phyloP scores from a whole-genome alignment of 2,888 invertebrate genomes.

The Cataglyphis albicans region DNA sequence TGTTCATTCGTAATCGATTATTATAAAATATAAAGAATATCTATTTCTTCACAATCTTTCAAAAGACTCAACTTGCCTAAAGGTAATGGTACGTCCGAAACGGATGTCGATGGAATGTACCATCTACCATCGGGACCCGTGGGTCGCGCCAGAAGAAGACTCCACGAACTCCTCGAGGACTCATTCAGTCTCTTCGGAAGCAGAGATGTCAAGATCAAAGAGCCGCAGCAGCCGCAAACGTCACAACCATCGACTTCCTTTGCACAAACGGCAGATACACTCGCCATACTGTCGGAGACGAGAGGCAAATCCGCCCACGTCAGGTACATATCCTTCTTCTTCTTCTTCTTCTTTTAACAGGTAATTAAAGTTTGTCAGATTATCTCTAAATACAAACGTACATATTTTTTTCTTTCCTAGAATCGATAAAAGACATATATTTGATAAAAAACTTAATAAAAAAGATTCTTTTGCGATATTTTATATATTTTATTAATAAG shows the following conservation, averaged over 20 bases:
- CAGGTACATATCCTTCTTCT: conserved; percentile 72
- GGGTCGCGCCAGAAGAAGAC: conserved; percentile 90
- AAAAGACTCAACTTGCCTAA: conserved; percentile 55
- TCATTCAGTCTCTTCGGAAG: conserved; percentile 92
- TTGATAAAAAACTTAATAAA: neutral
- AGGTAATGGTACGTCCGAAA: conserved; percentile 75
- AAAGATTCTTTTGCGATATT: neutral
- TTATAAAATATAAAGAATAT: neutral
- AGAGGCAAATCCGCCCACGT: conserved; percentile 77
- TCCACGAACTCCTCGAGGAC: conserved; percentile 92
- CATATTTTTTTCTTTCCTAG: neutral
- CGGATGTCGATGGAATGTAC: conserved; percentile 75
- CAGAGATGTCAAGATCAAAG: conserved; percentile 87
- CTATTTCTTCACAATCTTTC: conserved; percentile 44
- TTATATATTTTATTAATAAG: neutral
- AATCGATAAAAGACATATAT: neutral
- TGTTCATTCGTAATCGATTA: conserved; percentile 51
- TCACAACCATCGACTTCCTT: conserved; percentile 73
- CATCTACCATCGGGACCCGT: conserved; percentile 83
- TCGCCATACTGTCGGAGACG: conserved; percentile 74
- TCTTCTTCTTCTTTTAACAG: conserved; percentile 10
- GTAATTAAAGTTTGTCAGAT: conserved; percentile 10
- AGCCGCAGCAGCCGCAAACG: conserved; percentile 71
- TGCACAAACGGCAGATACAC: conserved; percentile 70
- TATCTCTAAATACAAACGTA: neutral